Percentiles rank a stretch among this genome's conserved stretches.
Evolutionary conservation across 2,797 vertebrate species (phyloP).

Genomic region (Tapirus indicus): DNA sequence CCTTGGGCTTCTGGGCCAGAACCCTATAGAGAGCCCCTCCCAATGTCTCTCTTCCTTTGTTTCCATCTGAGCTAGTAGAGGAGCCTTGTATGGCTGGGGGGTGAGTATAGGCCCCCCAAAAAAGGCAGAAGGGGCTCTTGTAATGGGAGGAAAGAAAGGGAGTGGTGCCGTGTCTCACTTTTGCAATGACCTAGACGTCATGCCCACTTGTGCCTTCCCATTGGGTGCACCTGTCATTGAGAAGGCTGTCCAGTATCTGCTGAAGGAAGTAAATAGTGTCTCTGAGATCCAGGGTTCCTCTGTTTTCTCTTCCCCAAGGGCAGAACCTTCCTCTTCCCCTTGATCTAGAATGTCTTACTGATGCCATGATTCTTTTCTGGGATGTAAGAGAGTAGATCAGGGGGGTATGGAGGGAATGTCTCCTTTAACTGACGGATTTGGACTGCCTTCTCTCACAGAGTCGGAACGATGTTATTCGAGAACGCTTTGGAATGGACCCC

Average conservation of each 20-base stretch:
- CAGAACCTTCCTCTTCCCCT: not conserved
- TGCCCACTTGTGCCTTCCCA: not conserved
- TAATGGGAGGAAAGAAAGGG: not conserved
- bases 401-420: not conserved
- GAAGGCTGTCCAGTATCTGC: not conserved
- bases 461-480: constrained; percentile 99
- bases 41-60: constrained; percentile 47
- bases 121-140: not conserved
- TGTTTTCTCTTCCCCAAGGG: not conserved
- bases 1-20: constrained; percentile 34
- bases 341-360: not conserved
- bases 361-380: constrained; percentile 14
- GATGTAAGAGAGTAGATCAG: not conserved
- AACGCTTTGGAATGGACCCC: constrained; percentile 96
- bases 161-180: not conserved
- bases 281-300: not conserved
- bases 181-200: not conserved
- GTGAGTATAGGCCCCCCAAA: not conserved
- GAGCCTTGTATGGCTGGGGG: not conserved
- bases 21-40: not conserved
- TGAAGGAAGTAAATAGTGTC: not conserved
- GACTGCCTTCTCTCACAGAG: constrained; percentile 89
- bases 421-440: constrained; percentile 61
- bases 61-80: not conserved
- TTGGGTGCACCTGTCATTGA: not conserved